A percentile compares a stretch with the other conserved stretches of the same genome.
phyloP scores from a whole-genome alignment of 2,797 vertebrate species.

The Gymnothorax reevesii region DNA sequence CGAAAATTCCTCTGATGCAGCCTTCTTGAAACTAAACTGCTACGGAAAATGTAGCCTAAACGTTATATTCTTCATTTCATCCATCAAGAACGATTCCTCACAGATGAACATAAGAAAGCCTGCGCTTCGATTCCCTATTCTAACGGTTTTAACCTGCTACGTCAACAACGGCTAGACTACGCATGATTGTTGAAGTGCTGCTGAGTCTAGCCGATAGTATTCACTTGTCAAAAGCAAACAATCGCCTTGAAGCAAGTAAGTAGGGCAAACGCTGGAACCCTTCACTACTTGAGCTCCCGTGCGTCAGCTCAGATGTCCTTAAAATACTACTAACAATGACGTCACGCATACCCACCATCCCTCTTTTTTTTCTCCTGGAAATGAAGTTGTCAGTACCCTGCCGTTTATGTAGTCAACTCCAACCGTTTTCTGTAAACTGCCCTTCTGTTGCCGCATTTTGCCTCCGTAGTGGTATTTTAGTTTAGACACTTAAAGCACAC shows the following conservation, averaged over 20 bases:
- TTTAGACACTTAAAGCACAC: not conserved
- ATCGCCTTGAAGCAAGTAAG: not conserved
- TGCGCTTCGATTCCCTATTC: not conserved
- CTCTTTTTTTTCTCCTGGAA: not conserved
- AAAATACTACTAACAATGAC: not conserved
- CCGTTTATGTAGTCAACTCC: not conserved
- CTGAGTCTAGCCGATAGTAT: not conserved
- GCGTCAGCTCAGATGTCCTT: not conserved
- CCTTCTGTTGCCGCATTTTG: not conserved
- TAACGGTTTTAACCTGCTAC: not conserved
- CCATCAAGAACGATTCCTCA: not conserved
- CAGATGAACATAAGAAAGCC: not conserved
- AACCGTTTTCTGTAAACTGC: not conserved
- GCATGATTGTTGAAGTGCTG: not conserved
- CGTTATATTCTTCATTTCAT: not conserved
- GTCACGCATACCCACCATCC: not conserved
- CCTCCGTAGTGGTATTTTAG: not conserved
- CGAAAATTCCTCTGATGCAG: not conserved
- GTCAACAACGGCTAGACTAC: not conserved
- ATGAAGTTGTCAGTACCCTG: not conserved
- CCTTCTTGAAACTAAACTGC: not conserved
- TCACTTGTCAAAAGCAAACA: not conserved
- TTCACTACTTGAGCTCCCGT: not conserved
- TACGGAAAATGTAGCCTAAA: not conserved
- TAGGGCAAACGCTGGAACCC: not conserved